Evolutionary conservation across 1,140 invertebrate genomes (phyloP), one percentile per base, ranked within the genome.

Genomic region (Goniozus legneri): DNA sequence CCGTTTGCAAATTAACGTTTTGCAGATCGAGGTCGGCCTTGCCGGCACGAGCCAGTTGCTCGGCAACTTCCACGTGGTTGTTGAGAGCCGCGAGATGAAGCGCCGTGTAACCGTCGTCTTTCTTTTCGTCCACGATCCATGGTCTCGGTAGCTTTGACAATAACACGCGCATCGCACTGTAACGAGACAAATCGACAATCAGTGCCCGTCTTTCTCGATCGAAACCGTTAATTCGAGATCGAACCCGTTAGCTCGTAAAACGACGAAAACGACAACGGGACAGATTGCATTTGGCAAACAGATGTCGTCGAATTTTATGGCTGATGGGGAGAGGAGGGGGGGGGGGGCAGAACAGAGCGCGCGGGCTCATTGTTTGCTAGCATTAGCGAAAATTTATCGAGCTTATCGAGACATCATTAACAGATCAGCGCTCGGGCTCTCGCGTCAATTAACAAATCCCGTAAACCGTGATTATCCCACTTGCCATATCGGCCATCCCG

Each of bases 71-170:
- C 0, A 95, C 90, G 74, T 98, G 95, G 77, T 97, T 97, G 77
- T 98, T 98, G 3, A 98, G 84, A 0, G 93, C 92, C 0, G 95
- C 94, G 56, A 98, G 80, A 74, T 98, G 95, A 10, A 98, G 79
- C 1, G 95, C 93, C 1, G 95, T 97, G 77, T 97, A 97, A 2
- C 95, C 95, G 69, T 98, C 95, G 69, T 97, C 94, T 75, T 98
- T 98, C 64, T 95, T 95, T 71, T 98, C 95, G 76, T 98, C 95
- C 19, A 97, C 94, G 60, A 98, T 91, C 95, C 95, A 98, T 2
- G 89, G 84, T n/a, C 94, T 81, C 4, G 92, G 89, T 19, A 95
- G 80, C 77, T 96, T 95, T 21, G 84, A 85, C 54, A 97, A 77
- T 57, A 97, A 80, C 64, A 97, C 92, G 65, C 92, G 85, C 93